phyloP scores from a whole-genome alignment of 2,797 vertebrate genomes.

The Buceros bicornis region DNA sequence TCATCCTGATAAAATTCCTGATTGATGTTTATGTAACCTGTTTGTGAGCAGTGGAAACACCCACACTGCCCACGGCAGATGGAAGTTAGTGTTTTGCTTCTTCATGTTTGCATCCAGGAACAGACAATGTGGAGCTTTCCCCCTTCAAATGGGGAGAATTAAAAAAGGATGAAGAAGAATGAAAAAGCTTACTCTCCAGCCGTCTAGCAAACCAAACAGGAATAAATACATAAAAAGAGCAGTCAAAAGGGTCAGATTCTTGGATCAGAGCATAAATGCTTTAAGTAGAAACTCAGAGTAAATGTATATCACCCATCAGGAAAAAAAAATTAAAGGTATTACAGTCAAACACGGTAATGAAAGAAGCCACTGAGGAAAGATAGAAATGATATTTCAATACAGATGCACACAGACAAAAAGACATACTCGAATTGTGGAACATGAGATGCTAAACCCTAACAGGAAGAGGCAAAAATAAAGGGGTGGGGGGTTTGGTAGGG shows the following conservation, averaged over 20 bases:
- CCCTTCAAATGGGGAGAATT: not conserved
- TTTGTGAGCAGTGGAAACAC: not conserved
- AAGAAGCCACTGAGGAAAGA: not conserved
- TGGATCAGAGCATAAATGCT: slow-evolving; percentile 1
- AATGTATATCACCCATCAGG: not conserved
- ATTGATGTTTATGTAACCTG: not conserved
- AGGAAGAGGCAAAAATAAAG: not conserved
- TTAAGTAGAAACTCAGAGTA: slow-evolving; percentile 1
- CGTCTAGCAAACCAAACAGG: not conserved
- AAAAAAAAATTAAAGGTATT: not conserved
- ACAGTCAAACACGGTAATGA: not conserved
- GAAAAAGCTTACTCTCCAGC: not conserved
- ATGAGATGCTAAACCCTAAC: not conserved
- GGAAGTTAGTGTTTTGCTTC: not conserved
- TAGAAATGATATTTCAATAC: not conserved
- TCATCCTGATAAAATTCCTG: not conserved
- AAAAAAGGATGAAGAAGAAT: not conserved
- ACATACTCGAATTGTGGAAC: not conserved
- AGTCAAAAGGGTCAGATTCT: not conserved
- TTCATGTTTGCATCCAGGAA: not conserved
- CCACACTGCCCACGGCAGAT: not conserved
- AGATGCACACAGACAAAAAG: not conserved
- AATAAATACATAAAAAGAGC: slow-evolving; percentile 7
- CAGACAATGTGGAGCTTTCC: not conserved
- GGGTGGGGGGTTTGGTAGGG: accelerated